A percentile compares a stretch with the other conserved stretches of the same genome.
Conservation (phyloP, 1,140 invertebrate genomes). For the Glomeris maerens region DNA sequence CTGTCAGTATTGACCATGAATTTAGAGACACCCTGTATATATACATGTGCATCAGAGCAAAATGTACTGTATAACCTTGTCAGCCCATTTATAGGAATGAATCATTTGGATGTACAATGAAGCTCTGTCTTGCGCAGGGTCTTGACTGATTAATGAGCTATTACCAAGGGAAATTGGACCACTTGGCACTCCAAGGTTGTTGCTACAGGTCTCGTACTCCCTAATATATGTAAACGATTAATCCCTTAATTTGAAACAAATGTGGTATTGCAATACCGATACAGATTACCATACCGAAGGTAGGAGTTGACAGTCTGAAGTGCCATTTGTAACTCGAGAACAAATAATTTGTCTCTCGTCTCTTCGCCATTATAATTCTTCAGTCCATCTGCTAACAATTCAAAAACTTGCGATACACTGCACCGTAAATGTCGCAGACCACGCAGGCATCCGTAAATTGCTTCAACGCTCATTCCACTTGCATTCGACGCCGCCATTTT, state of each 20-base stretch:
- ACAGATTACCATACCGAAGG: constrained; percentile 40
- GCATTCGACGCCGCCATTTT: too few species aligned
- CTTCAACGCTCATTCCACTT: constrained; percentile 33
- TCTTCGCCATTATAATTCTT: constrained; percentile 49
- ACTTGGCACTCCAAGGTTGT: constrained; percentile 47
- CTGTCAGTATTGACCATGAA: too few species aligned
- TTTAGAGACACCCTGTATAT: constrained; percentile 9
- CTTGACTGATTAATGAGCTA: constrained; percentile 64
- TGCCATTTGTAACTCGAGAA: constrained; percentile 61
- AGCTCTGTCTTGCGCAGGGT: constrained; percentile 69
- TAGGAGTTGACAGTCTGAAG: constrained; percentile 57
- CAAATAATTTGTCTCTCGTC: constrained; percentile 56
- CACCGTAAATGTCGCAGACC: constrained; percentile 58
- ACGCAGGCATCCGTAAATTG: constrained; percentile 53
- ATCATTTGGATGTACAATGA: constrained; percentile 71
- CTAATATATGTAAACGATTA: constrained; percentile 7
- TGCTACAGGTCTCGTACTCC: constrained; percentile 21
- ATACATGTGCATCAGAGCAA: constrained; percentile 9
- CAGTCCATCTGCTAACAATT: constrained; percentile 58
- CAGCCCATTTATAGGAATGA: constrained; percentile 81
- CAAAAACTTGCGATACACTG: constrained; percentile 66
- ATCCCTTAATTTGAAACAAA: background rate
- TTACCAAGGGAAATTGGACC: constrained; percentile 66
- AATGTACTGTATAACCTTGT: constrained; percentile 44
- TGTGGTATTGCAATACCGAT: background rate